Percentiles rank a stretch among this genome's conserved stretches.
Evolutionary conservation across 2,888 invertebrate species (phyloP).

Genomic region (Polyommatus icarus): DNA sequence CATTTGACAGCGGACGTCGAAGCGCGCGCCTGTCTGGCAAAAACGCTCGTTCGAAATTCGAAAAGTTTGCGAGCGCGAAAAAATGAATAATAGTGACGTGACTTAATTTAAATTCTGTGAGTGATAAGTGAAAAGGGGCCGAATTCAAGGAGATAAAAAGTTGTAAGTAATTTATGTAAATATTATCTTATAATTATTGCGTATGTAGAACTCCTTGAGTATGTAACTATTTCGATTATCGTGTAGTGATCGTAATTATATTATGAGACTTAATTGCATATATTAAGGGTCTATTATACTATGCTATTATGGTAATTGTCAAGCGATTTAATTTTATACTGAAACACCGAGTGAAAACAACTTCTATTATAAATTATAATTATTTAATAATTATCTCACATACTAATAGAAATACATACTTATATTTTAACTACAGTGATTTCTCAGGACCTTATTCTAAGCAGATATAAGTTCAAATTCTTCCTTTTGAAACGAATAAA

Average conservation of each 20-base stretch:
- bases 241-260: neutral
- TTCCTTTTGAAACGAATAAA: no score
- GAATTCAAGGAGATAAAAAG: constrained; percentile 15
- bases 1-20: neutral
- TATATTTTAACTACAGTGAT: no score
- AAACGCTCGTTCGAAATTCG: constrained; percentile 5
- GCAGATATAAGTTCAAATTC: no score
- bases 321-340: neutral
- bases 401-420: no score
- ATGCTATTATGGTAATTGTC: neutral
- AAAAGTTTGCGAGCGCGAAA: neutral
- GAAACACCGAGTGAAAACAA: neutral
- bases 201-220: neutral
- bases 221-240: neutral
- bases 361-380: neutral
- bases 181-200: neutral
- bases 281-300: neutral
- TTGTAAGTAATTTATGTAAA: constrained; percentile 4
- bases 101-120: constrained; percentile 8
- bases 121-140: constrained; percentile 9
- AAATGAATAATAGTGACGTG: constrained; percentile 1
- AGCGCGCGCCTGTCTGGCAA: constrained; percentile 16
- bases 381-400: no score
- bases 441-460: no score
- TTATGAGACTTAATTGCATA: neutral